Conservation (phyloP, 2,888 invertebrate genomes). For the Tipula unca region DNA sequence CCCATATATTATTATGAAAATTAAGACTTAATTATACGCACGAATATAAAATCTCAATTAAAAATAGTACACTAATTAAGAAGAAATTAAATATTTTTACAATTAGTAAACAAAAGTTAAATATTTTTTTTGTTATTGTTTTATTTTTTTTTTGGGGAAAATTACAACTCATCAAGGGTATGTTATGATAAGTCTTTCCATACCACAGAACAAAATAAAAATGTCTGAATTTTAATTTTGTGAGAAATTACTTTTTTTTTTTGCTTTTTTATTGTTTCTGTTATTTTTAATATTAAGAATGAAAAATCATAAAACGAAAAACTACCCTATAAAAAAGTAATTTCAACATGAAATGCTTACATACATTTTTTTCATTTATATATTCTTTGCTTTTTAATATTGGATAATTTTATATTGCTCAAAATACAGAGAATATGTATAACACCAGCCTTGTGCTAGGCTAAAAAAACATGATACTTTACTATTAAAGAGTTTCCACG, state of each 20-base stretch:
- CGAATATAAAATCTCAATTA: not conserved
- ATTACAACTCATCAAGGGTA: constrained; percentile 14
- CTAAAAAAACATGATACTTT: not conserved
- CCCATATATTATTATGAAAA: not conserved
- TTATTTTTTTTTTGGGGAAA: too few relatives aligned
- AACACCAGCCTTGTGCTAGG: not conserved
- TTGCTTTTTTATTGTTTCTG: constrained; percentile 3
- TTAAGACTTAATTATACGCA: not conserved
- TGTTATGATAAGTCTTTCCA: not conserved
- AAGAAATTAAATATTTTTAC: not conserved
- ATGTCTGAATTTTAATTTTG: constrained; percentile 8
- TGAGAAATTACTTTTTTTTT: constrained; percentile 9
- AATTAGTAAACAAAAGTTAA: not conserved
- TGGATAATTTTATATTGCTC: not conserved
- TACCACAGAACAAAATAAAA: not conserved
- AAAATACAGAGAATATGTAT: not conserved
- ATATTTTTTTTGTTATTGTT: not conserved
- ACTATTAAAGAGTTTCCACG: not conserved
- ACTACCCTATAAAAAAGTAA: constrained; percentile 19
- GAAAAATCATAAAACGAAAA: constrained; percentile 17
- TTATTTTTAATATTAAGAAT: constrained; percentile 14
- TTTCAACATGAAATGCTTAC: constrained; percentile 15
- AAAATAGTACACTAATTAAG: not conserved
- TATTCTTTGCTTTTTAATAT: not conserved
- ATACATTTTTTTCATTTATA: constrained; percentile 4